Percentiles rank a stretch among this genome's conserved stretches.
Evolutionary conservation across 1,140 invertebrate genomes (phyloP).

Genomic region (Ericerus pela): DNA sequence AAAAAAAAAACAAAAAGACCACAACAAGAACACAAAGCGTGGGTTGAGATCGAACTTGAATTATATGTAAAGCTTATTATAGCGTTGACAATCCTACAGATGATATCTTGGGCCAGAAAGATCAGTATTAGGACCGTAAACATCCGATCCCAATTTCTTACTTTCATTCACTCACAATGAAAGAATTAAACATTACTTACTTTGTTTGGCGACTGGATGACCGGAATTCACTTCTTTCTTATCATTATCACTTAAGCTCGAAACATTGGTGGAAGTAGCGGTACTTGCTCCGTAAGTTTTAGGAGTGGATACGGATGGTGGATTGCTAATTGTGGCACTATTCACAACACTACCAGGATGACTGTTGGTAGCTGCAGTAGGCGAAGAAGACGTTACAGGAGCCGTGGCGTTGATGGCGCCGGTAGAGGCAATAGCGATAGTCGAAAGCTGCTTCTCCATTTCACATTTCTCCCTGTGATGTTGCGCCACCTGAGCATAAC

Average conservation of each 20-base stretch:
- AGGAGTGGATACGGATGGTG: background rate
- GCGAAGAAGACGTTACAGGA: background rate
- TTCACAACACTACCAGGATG: background rate
- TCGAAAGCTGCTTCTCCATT: background rate
- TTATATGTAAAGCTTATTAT: too few species aligned
- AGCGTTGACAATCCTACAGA: too few species aligned
- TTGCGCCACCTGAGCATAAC: conserved; percentile 71
- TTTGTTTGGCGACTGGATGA: background rate
- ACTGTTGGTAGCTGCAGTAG: background rate
- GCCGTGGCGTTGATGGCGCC: too few species aligned
- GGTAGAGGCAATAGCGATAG: too few species aligned
- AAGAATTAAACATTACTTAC: background rate
- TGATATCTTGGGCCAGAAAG: too few species aligned
- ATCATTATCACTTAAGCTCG: conserved; percentile 2
- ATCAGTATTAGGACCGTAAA: too few species aligned
- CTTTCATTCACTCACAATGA: too few species aligned
- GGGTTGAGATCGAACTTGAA: too few species aligned
- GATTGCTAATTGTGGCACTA: conserved; percentile 1
- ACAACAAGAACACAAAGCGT: too few species aligned
- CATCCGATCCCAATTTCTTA: too few species aligned
- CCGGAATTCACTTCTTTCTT: background rate
- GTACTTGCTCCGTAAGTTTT: background rate
- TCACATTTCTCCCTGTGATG: conserved; percentile 41
- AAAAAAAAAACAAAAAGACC: too few species aligned
- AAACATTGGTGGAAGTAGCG: background rate